Evolutionary conservation across 2,113 vertebrate genomes (phyloP).

Genomic region (Petromus typicus): DNA sequence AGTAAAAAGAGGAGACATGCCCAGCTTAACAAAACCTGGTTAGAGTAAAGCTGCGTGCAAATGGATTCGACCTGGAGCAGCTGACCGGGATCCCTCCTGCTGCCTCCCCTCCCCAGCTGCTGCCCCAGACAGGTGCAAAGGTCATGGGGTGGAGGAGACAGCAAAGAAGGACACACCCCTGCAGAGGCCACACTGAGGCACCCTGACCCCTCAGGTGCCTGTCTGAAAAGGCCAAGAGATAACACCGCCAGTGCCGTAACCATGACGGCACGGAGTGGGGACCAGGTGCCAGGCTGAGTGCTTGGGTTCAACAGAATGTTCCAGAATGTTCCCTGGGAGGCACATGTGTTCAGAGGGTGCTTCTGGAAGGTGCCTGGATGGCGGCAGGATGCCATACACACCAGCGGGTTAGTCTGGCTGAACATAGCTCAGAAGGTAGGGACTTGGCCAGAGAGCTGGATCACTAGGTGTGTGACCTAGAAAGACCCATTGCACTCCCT

Average conservation of each 20-base stretch:
- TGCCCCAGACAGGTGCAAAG: slow-evolving; percentile 73
- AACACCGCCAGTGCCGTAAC: background rate
- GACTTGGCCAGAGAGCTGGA: background rate
- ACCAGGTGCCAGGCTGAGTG: background rate
- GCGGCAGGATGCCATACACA: background rate
- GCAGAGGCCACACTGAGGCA: slow-evolving; percentile 50
- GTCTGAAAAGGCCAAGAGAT: slow-evolving; percentile 33
- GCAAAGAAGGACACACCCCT: slow-evolving; percentile 41
- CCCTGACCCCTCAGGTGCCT: slow-evolving; percentile 43
- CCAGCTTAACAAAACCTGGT: slow-evolving; percentile 72
- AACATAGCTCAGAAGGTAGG: background rate
- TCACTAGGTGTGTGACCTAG: background rate
- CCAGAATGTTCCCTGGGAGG: background rate
- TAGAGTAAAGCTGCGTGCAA: slow-evolving; percentile 71
- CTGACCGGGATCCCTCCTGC: background rate
- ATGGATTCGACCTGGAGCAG: slow-evolving; percentile 55
- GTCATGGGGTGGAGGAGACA: slow-evolving; percentile 62
- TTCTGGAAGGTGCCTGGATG: background rate
- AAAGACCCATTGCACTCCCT: background rate
- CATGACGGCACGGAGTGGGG: rapidly evolving
- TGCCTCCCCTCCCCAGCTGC: slow-evolving; percentile 56
- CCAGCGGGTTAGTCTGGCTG: background rate
- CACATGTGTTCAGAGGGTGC: background rate
- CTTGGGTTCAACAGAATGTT: background rate
- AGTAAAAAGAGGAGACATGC: slow-evolving; percentile 78